These are phyloP conservation scores for Oscheius onirici DNA, from an alignment of 2,888 invertebrate genomes.

Conservation along the genomic window DNA sequence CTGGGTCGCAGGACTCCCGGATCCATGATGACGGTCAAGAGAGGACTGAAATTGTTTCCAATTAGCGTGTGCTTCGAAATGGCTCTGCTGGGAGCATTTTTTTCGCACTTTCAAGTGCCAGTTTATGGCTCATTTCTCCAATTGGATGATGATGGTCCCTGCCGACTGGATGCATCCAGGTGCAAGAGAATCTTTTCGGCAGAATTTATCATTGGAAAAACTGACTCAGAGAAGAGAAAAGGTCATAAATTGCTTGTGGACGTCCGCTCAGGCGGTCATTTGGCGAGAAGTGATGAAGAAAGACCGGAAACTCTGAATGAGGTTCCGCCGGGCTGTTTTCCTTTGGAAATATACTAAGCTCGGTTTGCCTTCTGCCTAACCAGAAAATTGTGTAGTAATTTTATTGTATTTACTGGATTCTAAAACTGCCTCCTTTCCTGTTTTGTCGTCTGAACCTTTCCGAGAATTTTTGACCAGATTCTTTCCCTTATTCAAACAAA, in stretches of 20 bases:
- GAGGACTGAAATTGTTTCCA: conserved; percentile 5
- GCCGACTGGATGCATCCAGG: not conserved
- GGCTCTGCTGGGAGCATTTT: not conserved
- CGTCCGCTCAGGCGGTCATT: not conserved
- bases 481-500: too few species aligned
- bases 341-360: too few species aligned
- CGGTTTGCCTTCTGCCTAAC: not conserved
- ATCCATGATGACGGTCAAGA: conserved; percentile 15
- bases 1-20: conserved; percentile 8
- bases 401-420: too few species aligned
- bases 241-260: not conserved
- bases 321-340: not conserved
- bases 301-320: not conserved
- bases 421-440: too few species aligned
- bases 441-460: too few species aligned
- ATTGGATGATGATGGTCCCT: not conserved
- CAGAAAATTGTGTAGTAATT: not conserved
- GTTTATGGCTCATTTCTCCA: conserved; percentile 18
- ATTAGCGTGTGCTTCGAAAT: too few species aligned
- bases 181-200: not conserved
- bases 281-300: not conserved
- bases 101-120: not conserved
- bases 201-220: not conserved
- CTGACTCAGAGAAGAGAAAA: not conserved
- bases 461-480: too few species aligned